These are phyloP conservation scores for Sarcophaga bullata DNA, from an alignment of 1,140 invertebrate genomes.

Conservation along the genomic window DNA sequence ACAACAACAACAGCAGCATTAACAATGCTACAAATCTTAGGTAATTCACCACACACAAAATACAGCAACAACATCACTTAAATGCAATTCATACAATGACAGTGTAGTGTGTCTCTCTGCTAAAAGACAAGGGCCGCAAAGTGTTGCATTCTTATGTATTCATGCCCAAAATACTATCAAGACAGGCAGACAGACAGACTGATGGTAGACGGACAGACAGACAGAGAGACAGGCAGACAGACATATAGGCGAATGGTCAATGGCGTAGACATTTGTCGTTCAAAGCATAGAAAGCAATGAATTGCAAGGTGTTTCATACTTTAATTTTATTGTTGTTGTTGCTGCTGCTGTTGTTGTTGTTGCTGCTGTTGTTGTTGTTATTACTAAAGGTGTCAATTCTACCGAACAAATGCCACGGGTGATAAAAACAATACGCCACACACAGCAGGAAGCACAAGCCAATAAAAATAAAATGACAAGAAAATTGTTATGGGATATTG, in stretches of 20 bases:
- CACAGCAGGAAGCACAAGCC: conserved; percentile 31
- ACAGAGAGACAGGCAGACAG: not conserved
- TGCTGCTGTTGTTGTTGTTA: conserved; percentile 9
- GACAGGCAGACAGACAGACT: not conserved
- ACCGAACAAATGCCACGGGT: conserved; percentile 37
- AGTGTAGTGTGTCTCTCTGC: not conserved
- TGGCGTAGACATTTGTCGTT: not conserved
- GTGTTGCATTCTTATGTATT: conserved; percentile 21
- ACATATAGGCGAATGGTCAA: not conserved
- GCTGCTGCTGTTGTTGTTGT: not conserved
- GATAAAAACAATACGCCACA: conserved; percentile 39
- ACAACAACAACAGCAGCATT: not conserved
- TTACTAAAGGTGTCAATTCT: conserved; percentile 37
- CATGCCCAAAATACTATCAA: not conserved
- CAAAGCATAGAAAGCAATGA: conserved; percentile 5
- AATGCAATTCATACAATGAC: not conserved
- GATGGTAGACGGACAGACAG: not conserved
- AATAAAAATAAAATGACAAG: conserved; percentile 35
- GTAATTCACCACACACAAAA: conserved; percentile 19
- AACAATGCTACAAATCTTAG: conserved; percentile 32
- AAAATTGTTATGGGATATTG: conserved; percentile 36
- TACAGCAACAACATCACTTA: conserved; percentile 7
- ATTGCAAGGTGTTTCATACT: conserved; percentile 23
- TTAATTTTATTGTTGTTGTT: not conserved
- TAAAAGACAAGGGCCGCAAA: conserved; percentile 28